Percentiles rank a stretch among this genome's conserved stretches.
Conservation (phyloP, 2,113 vertebrate genomes). For the Vimba vimba region DNA sequence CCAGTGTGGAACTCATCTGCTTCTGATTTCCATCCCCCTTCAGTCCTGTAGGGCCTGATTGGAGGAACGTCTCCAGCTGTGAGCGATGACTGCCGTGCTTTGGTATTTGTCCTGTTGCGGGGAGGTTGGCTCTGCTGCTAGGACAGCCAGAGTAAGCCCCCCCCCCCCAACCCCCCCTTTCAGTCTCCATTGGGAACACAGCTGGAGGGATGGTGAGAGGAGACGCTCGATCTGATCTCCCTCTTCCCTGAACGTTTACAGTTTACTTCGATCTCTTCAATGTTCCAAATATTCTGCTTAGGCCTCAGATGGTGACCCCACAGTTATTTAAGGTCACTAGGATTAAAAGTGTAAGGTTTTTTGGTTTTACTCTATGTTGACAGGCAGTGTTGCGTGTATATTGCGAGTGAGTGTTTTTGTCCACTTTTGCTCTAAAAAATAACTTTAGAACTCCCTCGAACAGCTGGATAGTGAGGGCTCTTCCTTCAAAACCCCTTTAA, state of each 20-base stretch:
- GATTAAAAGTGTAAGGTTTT: not conserved
- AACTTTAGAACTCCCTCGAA: not conserved
- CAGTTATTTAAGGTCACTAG: not conserved
- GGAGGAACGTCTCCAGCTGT: slow-evolving; percentile 71
- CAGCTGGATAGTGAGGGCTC: slow-evolving; percentile 1
- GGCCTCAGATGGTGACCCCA: not conserved
- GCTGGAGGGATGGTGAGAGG: slow-evolving; percentile 59
- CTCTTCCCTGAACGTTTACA: slow-evolving; percentile 38
- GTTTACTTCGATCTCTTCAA: slow-evolving; percentile 46
- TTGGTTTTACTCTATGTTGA: not conserved
- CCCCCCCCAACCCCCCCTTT: slow-evolving; percentile 11
- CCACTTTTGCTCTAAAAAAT: slow-evolving; percentile 16
- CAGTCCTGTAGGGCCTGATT: slow-evolving; percentile 69
- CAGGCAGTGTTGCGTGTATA: slow-evolving; percentile 39
- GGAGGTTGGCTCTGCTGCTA: slow-evolving; percentile 53
- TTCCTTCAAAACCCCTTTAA: not conserved
- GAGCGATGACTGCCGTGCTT: slow-evolving; percentile 64
- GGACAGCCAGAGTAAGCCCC: slow-evolving; percentile 42
- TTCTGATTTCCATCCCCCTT: slow-evolving; percentile 76
- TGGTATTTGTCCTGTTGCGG: slow-evolving; percentile 70
- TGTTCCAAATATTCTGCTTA: slow-evolving; percentile 6
- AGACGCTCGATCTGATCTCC: slow-evolving; percentile 36
- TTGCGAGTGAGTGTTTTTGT: not conserved
- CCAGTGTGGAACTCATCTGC: slow-evolving; percentile 81
- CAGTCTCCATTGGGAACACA: slow-evolving; percentile 57